Conservation (phyloP, 2,113 vertebrate species). For the Bolborhynchus lineola region DNA sequence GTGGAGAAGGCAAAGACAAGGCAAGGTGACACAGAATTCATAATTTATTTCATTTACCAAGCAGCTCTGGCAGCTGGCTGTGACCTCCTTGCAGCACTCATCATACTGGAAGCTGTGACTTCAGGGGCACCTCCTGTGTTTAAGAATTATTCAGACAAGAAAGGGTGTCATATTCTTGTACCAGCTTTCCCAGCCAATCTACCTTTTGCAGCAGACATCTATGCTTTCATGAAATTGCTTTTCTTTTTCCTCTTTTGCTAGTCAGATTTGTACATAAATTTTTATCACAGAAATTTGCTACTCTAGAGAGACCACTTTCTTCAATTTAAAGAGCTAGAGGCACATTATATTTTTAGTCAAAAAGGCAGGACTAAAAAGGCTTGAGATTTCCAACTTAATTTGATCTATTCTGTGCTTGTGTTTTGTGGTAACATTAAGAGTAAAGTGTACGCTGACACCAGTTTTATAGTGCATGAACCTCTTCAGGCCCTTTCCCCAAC, state of each 20-base stretch:
- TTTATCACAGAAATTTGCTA: conserved; percentile 3
- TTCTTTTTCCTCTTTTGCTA: background rate
- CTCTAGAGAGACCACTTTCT: conserved; percentile 16
- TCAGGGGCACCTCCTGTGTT: background rate
- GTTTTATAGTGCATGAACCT: background rate
- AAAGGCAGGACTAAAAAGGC: conserved; percentile 10
- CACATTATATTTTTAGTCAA: conserved; percentile 22
- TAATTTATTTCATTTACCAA: background rate
- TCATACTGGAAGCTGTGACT: background rate
- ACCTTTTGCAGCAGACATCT: background rate
- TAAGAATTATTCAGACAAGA: background rate
- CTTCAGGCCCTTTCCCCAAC: background rate
- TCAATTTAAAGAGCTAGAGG: conserved; percentile 6
- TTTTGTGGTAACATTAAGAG: background rate
- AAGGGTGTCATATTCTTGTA: background rate
- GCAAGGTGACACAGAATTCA: background rate
- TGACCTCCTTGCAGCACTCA: background rate
- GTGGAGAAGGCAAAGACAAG: background rate
- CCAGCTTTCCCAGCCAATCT: background rate
- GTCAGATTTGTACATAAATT: conserved; percentile 4
- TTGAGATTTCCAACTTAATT: conserved; percentile 50
- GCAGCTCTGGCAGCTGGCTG: background rate
- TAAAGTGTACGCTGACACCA: background rate
- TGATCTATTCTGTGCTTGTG: background rate
- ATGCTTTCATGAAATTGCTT: background rate